Conservation (phyloP, 2,888 invertebrate species). For the Leptopterna dolabrata region DNA sequence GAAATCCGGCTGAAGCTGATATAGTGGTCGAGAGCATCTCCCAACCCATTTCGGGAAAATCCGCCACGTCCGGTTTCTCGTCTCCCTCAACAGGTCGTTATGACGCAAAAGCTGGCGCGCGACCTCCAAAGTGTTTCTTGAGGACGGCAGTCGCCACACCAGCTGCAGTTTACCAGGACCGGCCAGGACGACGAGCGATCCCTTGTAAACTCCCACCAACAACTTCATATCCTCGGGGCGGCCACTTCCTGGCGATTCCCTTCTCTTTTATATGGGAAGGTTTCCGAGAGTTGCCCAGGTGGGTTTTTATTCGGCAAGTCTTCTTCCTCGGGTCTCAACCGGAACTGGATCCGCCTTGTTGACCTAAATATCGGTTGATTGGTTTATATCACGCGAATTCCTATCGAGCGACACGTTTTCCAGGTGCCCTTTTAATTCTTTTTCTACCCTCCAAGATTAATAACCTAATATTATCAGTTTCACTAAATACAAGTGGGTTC, state of each 20-base stretch:
- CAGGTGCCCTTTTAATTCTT: too few species aligned
- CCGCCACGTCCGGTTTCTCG: background rate
- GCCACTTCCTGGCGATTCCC: background rate
- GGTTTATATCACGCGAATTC: background rate
- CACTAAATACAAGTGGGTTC: too few species aligned
- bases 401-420: background rate
- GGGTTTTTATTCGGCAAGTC: background rate
- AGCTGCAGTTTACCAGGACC: background rate
- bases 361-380: background rate
- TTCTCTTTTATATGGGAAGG: background rate
- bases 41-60: background rate
- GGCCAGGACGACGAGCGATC: background rate
- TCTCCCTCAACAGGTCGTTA: background rate
- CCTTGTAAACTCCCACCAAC: background rate
- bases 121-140: background rate
- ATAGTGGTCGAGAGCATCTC: background rate
- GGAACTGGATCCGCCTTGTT: background rate
- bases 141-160: background rate
- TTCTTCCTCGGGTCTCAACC: background rate
- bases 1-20: background rate
- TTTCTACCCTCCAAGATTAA: too few species aligned
- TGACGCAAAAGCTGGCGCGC: background rate
- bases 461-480: too few species aligned
- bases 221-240: background rate
- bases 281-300: background rate